These are phyloP conservation scores for Parus major DNA, from an alignment of 2,113 vertebrate genomes.

Conservation along the genomic window DNA sequence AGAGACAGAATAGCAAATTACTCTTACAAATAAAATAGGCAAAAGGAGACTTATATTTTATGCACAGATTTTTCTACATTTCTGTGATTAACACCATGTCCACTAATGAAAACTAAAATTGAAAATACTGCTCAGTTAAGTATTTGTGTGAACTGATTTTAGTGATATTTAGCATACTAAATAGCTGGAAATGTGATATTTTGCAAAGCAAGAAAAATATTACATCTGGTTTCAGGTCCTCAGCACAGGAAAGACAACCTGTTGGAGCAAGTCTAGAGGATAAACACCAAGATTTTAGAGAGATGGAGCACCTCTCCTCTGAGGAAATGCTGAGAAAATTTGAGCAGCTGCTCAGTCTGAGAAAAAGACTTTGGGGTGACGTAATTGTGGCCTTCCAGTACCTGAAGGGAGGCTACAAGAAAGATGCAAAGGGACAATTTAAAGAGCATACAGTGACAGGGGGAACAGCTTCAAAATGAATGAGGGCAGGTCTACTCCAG, in stretches of 20 bases:
- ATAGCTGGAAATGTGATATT: background rate
- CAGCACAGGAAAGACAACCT: background rate
- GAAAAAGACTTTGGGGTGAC: background rate
- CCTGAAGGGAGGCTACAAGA: background rate
- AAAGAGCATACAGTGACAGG: background rate
- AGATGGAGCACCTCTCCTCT: background rate
- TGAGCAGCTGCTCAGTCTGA: accelerated
- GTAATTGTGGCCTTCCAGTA: background rate
- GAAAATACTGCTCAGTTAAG: background rate
- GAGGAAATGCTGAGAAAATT: background rate
- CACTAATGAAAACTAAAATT: background rate
- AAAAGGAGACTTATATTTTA: background rate
- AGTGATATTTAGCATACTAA: background rate
- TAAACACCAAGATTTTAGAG: background rate
- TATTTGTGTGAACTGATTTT: background rate
- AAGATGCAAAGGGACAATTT: background rate
- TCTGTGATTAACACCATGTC: background rate
- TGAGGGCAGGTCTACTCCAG: background rate
- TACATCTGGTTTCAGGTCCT: background rate
- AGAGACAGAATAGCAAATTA: background rate
- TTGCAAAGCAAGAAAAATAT: background rate
- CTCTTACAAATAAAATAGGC: background rate
- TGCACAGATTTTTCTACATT: background rate
- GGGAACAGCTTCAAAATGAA: accelerated
- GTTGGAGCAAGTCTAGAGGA: background rate